A percentile compares a stretch with the other conserved stretches of the same genome.
Conservation (phyloP, 2,888 invertebrate genomes). For the Argynnis bischoffii region DNA sequence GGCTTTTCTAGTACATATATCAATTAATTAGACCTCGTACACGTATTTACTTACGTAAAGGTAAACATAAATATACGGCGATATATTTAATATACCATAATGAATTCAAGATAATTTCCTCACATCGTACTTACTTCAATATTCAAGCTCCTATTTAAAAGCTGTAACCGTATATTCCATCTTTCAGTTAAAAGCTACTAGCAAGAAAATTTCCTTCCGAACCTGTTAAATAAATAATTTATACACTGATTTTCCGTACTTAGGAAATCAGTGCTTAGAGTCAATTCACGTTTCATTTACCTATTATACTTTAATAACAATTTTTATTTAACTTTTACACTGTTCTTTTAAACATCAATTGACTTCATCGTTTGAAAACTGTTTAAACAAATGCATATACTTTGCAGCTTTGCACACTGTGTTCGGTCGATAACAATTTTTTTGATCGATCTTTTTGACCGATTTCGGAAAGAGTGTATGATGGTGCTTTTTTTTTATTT, state of each 20-base stretch:
- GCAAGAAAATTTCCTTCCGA: not conserved
- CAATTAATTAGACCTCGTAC: no score
- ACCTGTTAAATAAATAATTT: not conserved
- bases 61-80: no score
- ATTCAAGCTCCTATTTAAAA: no score
- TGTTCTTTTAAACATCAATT: not conserved
- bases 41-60: no score
- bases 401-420: constrained; percentile 21
- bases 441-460: no score
- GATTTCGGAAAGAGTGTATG: not conserved
- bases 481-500: not conserved
- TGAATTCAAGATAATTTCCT: no score
- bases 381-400: constrained; percentile 2
- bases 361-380: constrained; percentile 1
- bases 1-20: no score
- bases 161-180: no score
- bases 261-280: not conserved
- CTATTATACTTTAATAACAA: not conserved
- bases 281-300: no score
- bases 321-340: constrained; percentile 4
- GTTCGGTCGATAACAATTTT: constrained; percentile 15
- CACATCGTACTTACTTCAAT: no score
- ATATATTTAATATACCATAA: no score
- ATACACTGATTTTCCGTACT: not conserved
- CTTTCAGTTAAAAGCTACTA: no score